Evolutionary conservation across 2,888 invertebrate genomes (phyloP).

Genomic region (Lumbricus terrestris): DNA sequence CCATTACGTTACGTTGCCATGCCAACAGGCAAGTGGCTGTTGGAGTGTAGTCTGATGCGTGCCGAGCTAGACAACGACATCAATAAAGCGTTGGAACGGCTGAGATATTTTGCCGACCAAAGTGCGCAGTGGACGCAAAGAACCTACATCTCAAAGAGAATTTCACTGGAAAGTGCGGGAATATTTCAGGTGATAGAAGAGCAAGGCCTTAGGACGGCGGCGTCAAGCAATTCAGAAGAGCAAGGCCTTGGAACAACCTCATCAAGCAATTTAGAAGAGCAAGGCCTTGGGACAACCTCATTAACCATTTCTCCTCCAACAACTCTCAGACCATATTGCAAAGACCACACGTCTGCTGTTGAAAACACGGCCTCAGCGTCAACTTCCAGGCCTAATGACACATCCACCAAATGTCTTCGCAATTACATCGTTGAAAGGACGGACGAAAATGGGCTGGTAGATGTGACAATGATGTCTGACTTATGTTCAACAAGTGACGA

Average conservation of each 20-base stretch:
- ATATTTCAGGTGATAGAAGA: constrained; percentile 3
- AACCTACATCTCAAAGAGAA: not conserved
- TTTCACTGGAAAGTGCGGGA: not conserved
- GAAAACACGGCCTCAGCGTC: not conserved
- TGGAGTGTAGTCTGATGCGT: not conserved
- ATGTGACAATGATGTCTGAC: not conserved
- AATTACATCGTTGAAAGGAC: not conserved
- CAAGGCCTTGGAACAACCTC: not conserved
- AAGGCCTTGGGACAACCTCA: not conserved
- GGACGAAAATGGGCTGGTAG: not conserved
- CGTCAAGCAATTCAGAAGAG: not conserved
- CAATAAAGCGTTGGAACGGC: not conserved
- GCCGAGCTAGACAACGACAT: not conserved
- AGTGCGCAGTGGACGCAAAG: not conserved
- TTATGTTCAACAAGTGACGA: not conserved
- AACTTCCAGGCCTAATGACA: not conserved
- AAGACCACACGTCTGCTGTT: not conserved
- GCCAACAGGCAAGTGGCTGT: not conserved
- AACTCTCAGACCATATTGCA: not conserved
- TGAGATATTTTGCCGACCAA: not conserved
- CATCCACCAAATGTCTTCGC: not conserved
- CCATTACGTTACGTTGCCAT: not conserved
- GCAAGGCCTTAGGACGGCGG: not conserved
- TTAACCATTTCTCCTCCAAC: not conserved
- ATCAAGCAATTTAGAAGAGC: not conserved